A percentile compares a stretch with the other conserved stretches of the same genome.
Evolutionary conservation across 2,113 vertebrate species (phyloP).

Genomic region (Gavia stellata): DNA sequence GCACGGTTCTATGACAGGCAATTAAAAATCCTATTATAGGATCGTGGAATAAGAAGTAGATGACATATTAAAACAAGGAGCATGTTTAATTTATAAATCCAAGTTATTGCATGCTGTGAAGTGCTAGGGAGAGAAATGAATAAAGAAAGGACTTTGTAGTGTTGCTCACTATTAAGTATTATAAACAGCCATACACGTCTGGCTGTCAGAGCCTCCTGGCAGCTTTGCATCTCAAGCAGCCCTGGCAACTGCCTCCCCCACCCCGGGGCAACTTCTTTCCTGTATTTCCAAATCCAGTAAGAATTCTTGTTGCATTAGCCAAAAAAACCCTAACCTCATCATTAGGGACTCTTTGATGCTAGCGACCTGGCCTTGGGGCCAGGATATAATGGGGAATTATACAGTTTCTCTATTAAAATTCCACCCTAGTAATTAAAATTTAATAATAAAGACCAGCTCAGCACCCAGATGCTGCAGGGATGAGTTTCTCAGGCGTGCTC

Average conservation of each 20-base stretch:
- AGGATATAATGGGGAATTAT: not conserved
- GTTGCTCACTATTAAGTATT: not conserved
- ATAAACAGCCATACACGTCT: not conserved
- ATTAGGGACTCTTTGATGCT: not conserved
- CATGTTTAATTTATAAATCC: slow-evolving; percentile 51
- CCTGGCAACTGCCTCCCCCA: not conserved
- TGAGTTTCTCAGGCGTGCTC: not conserved
- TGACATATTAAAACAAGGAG: slow-evolving; percentile 13
- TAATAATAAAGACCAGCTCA: not conserved
- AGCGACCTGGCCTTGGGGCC: not conserved
- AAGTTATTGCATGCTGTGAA: slow-evolving; percentile 37
- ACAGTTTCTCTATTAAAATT: slow-evolving; percentile 11
- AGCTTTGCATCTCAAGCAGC: not conserved
- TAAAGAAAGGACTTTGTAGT: slow-evolving; percentile 20
- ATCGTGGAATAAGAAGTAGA: not conserved
- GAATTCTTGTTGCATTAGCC: not conserved
- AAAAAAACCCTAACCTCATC: not conserved
- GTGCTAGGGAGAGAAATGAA: slow-evolving; percentile 17
- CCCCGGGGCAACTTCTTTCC: not conserved
- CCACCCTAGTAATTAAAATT: not conserved
- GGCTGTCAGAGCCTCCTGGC: not conserved
- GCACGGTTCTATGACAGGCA: slow-evolving; percentile 6
- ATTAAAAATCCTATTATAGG: slow-evolving; percentile 41
- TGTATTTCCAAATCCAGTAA: not conserved
- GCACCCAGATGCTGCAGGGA: not conserved